Evolutionary conservation across 1,140 invertebrate genomes (phyloP), one percentile per base, ranked within the genome.

Genomic region (Cherax quadricarinatus): DNA sequence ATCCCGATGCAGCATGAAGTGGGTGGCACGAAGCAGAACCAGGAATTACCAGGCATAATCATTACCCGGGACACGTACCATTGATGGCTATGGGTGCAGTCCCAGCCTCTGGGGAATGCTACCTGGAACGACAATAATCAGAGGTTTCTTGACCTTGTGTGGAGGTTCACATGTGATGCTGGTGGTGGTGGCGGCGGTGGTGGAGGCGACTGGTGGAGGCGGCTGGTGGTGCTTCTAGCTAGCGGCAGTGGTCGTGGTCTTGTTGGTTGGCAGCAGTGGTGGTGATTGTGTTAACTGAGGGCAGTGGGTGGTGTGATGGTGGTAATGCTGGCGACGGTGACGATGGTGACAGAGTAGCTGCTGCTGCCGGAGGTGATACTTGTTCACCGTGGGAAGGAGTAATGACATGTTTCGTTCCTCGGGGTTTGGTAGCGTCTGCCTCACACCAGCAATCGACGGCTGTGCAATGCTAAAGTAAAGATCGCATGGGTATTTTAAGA

Each of bases 81-180:
- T 41, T 51, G 83, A 66, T 66, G 62, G 60, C 83, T 85, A 85
- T 85, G 70, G 83, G 83, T 85, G 60, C 83, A 70, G 30, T 48
- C 57, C 9, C 30, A 18, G 83, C 83, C 83, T 49, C 60, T 85
- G 62, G 83, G 83, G 83, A 62, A 85, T 53, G 62, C 83, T 85
- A 85, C 83, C 62, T 85, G 83, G 83, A 48, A 62, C 70, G 83
- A 53, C 83, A 85, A 66, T 85, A 85, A 85, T 85, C 60, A 85
- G 83, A 66, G 83, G 83, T 70, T 85, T 70, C 83, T 70, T 66
- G 83, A 85, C 83, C 60, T 85, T 85, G 60, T 66, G 30, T 57
- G 14, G 14, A 57, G 14, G 53, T 57, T 57, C 53, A 57, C 53
- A 41, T 41, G 53, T 57, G 53, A 57, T 16, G 30, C 18, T 57